These are phyloP conservation scores for Nematopogon swammerdamellus DNA, from an alignment of 2,888 invertebrate genomes.

Conservation along the genomic window DNA sequence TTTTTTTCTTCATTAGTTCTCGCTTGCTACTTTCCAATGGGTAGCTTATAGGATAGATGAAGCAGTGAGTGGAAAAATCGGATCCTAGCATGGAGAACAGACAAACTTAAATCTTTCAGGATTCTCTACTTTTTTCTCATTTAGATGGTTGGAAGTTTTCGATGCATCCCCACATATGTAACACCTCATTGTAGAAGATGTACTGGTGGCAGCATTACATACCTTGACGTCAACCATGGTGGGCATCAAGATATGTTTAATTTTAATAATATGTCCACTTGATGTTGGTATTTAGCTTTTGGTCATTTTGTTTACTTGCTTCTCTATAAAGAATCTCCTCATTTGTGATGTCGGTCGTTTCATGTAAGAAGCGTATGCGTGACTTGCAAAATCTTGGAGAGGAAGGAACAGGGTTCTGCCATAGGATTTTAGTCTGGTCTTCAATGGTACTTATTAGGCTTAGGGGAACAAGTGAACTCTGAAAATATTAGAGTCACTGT, in stretches of 20 bases:
- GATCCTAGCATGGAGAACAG: slow-evolving; percentile 3
- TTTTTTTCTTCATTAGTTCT: slow-evolving; percentile 1
- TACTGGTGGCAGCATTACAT: slow-evolving; percentile 20
- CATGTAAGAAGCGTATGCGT: not conserved
- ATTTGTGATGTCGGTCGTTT: slow-evolving; percentile 11
- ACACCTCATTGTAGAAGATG: slow-evolving; percentile 18
- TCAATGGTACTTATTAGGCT: slow-evolving; percentile 3
- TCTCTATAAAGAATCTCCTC: slow-evolving; percentile 5
- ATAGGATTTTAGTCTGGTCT: slow-evolving; percentile 7
- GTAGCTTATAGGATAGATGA: slow-evolving; percentile 5
- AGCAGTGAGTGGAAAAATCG: slow-evolving; percentile 5
- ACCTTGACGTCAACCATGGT: slow-evolving; percentile 22
- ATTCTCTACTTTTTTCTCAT: slow-evolving; percentile 10
- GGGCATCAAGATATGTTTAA: slow-evolving; percentile 13
- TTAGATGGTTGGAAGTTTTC: slow-evolving; percentile 18
- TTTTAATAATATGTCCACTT: slow-evolving; percentile 9
- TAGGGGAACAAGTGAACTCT: slow-evolving; percentile 8
- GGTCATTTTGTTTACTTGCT: no score
- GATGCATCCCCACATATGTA: slow-evolving; percentile 19
- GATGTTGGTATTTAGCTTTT: slow-evolving; percentile 3
- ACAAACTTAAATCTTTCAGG: slow-evolving; percentile 7
- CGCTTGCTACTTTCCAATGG: slow-evolving; percentile 3
- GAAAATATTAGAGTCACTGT: slow-evolving; percentile 12
- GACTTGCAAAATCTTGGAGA: slow-evolving; percentile 12
- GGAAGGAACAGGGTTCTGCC: slow-evolving; percentile 14